Percentiles rank a stretch among this genome's conserved stretches.
phyloP scores from a whole-genome alignment of 2,797 vertebrate species.

The Epinephelus malabaricus region DNA sequence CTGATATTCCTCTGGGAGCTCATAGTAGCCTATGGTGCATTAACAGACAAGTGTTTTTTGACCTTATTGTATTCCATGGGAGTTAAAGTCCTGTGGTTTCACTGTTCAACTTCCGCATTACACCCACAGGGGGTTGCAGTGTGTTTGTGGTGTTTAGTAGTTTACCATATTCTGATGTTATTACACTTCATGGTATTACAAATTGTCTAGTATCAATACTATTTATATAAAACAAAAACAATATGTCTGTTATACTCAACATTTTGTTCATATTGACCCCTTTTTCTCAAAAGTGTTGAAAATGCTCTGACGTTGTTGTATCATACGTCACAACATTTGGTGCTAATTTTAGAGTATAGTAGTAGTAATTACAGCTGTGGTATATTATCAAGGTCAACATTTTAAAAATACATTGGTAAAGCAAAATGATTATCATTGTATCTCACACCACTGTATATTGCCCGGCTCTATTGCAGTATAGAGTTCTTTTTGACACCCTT shows the following conservation, averaged over 20 bases:
- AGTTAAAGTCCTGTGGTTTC: not conserved
- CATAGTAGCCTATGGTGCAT: not conserved
- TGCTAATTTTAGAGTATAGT: not conserved
- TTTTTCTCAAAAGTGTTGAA: not conserved
- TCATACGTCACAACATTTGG: not conserved
- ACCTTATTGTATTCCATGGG: not conserved
- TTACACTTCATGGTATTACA: slow-evolving; percentile 1
- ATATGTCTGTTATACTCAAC: not conserved
- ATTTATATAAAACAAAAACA: not conserved
- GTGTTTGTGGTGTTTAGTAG: slow-evolving; percentile 1
- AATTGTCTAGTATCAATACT: not conserved
- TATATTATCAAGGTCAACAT: not conserved
- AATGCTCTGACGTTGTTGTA: not conserved
- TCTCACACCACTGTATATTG: not conserved
- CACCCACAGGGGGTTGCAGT: not conserved
- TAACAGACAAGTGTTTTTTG: not conserved
- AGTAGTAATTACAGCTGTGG: not conserved
- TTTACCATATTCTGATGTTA: not conserved
- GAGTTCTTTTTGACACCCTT: slow-evolving; percentile 1
- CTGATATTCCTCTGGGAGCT: not conserved
- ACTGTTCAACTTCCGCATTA: not conserved
- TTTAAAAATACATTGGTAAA: not conserved
- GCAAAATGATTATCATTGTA: not conserved
- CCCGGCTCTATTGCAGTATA: not conserved
- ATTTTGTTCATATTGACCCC: not conserved